Base-by-base conservation (phyloP, 2,888 invertebrate species). In the Plutella xylostella region DNA sequence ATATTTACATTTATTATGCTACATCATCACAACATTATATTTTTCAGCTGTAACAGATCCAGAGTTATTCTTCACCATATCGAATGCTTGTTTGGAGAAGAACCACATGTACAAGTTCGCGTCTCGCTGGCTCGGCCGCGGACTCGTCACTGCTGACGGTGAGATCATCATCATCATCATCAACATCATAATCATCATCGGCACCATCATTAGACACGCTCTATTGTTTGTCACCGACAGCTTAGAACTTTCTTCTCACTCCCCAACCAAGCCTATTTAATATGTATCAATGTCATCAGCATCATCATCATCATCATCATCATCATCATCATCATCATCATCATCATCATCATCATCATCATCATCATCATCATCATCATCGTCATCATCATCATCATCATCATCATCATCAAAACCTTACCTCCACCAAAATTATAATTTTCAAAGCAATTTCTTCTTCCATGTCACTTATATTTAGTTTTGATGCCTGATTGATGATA, bases 31-130 rank as follows among this genome's bases (percentile, higher is more conserved):
- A n/a, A n/a, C n/a, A n/a, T n/a, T n/a, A n/a, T n/a, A n/a, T n/a
- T n/a, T 25, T 25, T 25, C 47, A 65, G 66, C 55, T 3, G 52
- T 63, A 37, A 45, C 57, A 9, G 61, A 66, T 34, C 63, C 66
- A 0, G 60, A 64, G 3, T 63, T 65, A 3, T 58, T 55, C 3
- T 33, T 55, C 0, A 58, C 54, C 5, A 52, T 62, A 4, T 45
- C 55, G 0, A 63, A 60, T 18, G 46, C 55, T 0, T 65, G 60
- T 31, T 47, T 62, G 0, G 50, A 58, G 19, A 66, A 65, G 46
- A 53, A 56, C 35, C 55, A 51, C 15, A 48, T 56, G 1, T 67
- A 64, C 39, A 48, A 58, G n/a, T 56, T 57, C 14, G 51, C 53
- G 0, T 58, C 50, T 28, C 49, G 55, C 1, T 63, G 59, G 55